Base-by-base conservation (phyloP, 2,888 invertebrate species). In the Magallana nippona region DNA sequence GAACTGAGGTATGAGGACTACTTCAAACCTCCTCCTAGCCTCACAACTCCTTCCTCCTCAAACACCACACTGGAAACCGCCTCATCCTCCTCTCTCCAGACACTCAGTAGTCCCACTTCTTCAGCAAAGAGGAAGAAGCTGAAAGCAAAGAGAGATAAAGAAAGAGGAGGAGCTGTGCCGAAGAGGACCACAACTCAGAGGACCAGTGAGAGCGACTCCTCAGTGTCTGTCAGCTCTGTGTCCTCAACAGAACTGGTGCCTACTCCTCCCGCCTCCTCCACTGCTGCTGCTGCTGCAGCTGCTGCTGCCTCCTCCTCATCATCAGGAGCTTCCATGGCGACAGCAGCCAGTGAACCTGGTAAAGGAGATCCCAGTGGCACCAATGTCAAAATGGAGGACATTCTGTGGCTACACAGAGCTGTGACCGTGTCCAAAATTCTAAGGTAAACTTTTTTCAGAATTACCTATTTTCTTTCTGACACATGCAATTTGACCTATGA, bases 341-440 rank as follows among this genome's bases (percentile, higher is more conserved):
- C 86, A n/a, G 82, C 87, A 19, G 81, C 84, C 27, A 87, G 86
- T 78, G 87, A 71, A 13, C 55, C 60, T 10, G 82, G 77, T 22
- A 78, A 77, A 1, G 78, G 84, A 32, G 78, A 27, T 3, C 55
- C 87, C 5, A 83, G 71, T 56, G 11, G 60, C 0, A 78, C 84
- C 22, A 82, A 81, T 55, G 80, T 83, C n/a, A 88, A 89, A 79
- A 84, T 86, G n/a, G 94, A 94, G 79, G 93, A 94, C 78, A 90
- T 92, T 86, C 87, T 93, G 1, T 94, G 94, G 94, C 92, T 93
- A 79, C 91, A 93, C 77, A 89, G 92, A 17, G 92, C 92, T 10
- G 86, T 92, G n/a, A 92, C 92, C 44, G 89, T 93, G 80, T 92
- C 93, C 3, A 92, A 92, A 85, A 92, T 94, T n/a, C 87, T 94